phyloP scores from a whole-genome alignment of 2,888 invertebrate genomes.

The Hirudinaria manillensis region DNA sequence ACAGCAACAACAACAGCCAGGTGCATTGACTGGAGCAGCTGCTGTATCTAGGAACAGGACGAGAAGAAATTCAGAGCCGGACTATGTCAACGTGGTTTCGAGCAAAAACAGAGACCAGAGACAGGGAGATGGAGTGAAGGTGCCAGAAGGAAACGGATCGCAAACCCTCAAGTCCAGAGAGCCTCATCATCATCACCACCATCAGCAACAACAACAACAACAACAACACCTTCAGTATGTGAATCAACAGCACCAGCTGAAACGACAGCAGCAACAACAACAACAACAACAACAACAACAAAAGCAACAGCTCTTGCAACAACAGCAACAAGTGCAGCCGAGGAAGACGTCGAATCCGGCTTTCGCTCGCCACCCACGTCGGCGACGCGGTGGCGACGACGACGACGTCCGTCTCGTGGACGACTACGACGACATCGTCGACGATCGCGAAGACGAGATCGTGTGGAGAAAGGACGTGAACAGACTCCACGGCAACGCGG shows the following conservation, averaged over 20 bases:
- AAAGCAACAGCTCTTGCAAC: neutral
- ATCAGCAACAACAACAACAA: conserved; percentile 14
- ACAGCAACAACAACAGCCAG: conserved; percentile 8
- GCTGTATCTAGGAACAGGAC: conserved; percentile 1
- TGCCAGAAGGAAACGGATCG: conserved; percentile 5
- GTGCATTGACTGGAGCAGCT: neutral
- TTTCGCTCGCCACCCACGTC: neutral
- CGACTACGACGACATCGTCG: no score
- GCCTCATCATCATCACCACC: conserved; percentile 20
- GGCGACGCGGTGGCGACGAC: neutral
- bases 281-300: neutral
- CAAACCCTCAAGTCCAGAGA: conserved; percentile 18
- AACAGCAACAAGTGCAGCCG: neutral
- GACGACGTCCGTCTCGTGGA: neutral
- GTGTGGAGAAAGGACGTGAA: conserved; percentile 17
- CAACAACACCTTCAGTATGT: conserved; percentile 8
- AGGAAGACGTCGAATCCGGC: neutral
- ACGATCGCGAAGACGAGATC: neutral
- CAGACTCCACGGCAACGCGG: neutral
- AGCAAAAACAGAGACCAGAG: neutral
- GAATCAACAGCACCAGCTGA: conserved; percentile 17
- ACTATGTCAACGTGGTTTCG: conserved; percentile 47
- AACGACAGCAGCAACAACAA: neutral
- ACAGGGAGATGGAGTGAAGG: neutral
- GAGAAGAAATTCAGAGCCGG: conserved; percentile 45